Conservation (phyloP, 2,797 vertebrate species). For the Uromys caudimaculatus region DNA sequence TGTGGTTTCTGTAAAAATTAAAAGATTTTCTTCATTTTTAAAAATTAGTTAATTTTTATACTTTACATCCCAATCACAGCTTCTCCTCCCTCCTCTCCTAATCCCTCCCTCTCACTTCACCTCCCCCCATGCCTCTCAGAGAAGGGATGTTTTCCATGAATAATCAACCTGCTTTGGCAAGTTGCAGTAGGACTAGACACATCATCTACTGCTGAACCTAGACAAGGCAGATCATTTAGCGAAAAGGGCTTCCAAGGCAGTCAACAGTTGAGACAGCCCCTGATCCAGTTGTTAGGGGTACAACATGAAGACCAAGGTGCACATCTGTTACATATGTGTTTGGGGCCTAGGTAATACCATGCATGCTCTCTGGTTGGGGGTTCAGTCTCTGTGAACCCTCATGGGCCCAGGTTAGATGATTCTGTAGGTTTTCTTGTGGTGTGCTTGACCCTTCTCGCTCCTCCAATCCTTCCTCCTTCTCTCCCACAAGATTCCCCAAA, state of each 20-base stretch:
- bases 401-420: not conserved
- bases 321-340: not conserved
- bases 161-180: not conserved
- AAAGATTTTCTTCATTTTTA: not conserved
- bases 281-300: not conserved
- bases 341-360: not conserved
- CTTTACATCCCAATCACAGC: not conserved
- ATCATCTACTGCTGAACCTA: not conserved
- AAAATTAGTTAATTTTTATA: not conserved
- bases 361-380: not conserved
- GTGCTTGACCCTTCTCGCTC: not conserved
- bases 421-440: not conserved
- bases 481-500: not conserved
- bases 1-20: not conserved
- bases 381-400: not conserved
- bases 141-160: not conserved
- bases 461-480: not conserved
- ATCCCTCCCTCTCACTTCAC: not conserved
- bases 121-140: not conserved
- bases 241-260: not conserved
- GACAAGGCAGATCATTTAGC: not conserved
- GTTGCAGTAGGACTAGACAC: not conserved
- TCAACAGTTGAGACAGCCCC: not conserved
- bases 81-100: not conserved
- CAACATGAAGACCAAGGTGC: not conserved